phyloP scores from a whole-genome alignment of 2,797 vertebrate genomes.

The Diceros bicornis region DNA sequence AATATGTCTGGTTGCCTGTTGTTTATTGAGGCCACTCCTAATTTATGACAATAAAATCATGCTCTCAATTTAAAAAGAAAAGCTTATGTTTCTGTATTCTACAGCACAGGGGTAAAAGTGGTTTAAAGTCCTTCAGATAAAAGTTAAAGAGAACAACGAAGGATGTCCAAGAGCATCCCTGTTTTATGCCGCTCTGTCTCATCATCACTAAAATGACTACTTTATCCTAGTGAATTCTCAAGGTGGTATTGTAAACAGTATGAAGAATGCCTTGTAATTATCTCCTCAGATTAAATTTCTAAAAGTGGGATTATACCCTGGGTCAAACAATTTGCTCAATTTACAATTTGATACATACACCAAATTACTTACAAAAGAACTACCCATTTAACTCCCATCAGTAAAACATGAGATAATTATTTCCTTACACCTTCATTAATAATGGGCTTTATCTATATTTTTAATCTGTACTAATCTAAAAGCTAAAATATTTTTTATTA shows the following conservation, averaged over 20 bases:
- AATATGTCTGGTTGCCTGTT: neutral
- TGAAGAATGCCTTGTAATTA: slow-evolving; percentile 20
- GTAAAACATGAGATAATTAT: slow-evolving; percentile 6
- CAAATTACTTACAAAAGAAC: neutral
- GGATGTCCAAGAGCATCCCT: neutral
- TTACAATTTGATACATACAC: neutral
- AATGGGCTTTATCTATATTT: slow-evolving; percentile 14
- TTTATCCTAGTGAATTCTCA: neutral
- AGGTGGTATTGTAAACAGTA: neutral
- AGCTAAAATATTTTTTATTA: neutral
- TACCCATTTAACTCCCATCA: neutral
- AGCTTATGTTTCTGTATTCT: slow-evolving; percentile 29
- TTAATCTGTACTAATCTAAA: slow-evolving; percentile 27
- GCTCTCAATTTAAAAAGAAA: slow-evolving; percentile 43
- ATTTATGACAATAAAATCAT: slow-evolving; percentile 48
- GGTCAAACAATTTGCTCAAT: slow-evolving; percentile 9
- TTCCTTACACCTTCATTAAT: neutral
- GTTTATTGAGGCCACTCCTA: neutral
- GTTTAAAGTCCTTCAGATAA: slow-evolving; percentile 25
- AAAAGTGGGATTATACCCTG: neutral
- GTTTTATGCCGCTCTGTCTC: neutral
- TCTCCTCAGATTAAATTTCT: slow-evolving; percentile 47
- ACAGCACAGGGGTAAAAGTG: neutral
- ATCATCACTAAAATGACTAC: slow-evolving; percentile 41
- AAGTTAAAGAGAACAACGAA: slow-evolving; percentile 50